Base-by-base conservation (phyloP, 1,140 invertebrate genomes). In the Drosophila pachea region DNA sequence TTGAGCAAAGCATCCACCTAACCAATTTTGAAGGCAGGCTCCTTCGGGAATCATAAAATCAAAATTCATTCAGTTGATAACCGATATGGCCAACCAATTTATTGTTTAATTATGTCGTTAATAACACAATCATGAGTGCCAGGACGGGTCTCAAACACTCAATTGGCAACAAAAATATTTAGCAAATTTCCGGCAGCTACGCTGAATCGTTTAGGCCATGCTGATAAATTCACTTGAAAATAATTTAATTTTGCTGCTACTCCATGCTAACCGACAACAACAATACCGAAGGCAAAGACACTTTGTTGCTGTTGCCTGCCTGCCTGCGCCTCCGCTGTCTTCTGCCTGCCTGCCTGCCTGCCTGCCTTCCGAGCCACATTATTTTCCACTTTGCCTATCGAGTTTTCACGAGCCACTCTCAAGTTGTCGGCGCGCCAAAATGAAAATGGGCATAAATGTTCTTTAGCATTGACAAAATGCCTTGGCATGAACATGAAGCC, bases 61-160 rank as follows among this genome's bases (percentile, higher is more conserved):
- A 50, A 64, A 68, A 75, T 73, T 67, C 55, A 38, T 56, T 60
- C 38, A 56, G 47, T 42, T 52, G 59, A 71, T 59, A 53, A 45
- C 40, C 33, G 59, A 52, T 32, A 61, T 42, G 54, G 16, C 52
- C 42, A 60, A 40, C 29, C 47, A 68, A 73, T 68, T 82, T 67
- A 83, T 83, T 84, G 73, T 63, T 68, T 83, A 83, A 83, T 83
- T 83, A 83, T 83, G 78, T 70, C 79, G 77, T 78, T 83, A 76
- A 79, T 75, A 78, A 65, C 33, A 61, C 58, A 83, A 79, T 73
- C 79, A 73, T 66, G 73, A 76, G 47, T 61, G 76, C 43, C 54
- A 32, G 29, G 35, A 12, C 16, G 40, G 60, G 40, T 48, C 16
- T 38, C 50, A 67, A 73, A 50, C 70, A 74, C 61, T 61, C 78